phyloP scores from a whole-genome alignment of 2,797 vertebrate species.

The Capromys pilorides region DNA sequence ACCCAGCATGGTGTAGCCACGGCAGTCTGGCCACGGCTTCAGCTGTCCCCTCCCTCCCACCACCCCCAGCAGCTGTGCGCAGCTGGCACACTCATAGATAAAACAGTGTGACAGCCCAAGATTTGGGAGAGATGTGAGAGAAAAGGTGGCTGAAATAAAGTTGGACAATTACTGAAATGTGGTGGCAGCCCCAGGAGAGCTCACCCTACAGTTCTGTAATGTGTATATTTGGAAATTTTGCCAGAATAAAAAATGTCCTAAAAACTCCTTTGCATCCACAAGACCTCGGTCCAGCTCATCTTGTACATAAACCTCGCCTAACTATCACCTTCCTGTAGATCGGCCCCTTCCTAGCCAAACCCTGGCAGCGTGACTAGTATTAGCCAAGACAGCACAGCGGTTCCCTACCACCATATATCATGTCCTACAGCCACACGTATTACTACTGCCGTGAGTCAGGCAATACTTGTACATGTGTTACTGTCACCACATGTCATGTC shows the following conservation, averaged over 20 bases:
- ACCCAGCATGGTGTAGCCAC: background rate
- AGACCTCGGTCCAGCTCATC: background rate
- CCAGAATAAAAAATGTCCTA: background rate
- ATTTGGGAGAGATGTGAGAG: background rate
- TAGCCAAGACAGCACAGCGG: background rate
- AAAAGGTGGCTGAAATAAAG: background rate
- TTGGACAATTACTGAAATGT: background rate
- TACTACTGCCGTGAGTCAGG: background rate
- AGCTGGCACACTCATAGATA: background rate
- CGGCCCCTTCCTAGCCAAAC: background rate
- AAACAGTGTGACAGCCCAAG: background rate
- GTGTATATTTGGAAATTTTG: slow-evolving; percentile 16
- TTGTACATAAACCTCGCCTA: background rate
- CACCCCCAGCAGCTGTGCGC: background rate
- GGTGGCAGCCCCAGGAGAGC: too few species aligned
- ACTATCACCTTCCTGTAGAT: background rate
- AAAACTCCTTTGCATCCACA: background rate
- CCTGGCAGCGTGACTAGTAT: background rate
- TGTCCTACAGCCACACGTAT: background rate
- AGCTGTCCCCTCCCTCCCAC: background rate
- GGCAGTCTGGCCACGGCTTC: background rate
- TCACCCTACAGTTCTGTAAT: background rate
- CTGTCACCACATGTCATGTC: background rate
- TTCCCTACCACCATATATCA: background rate
- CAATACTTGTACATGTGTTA: background rate